Percentiles rank a stretch among this genome's conserved stretches.
phyloP scores from a whole-genome alignment of 2,888 invertebrate species.

The Leptinotarsa tumamoca region DNA sequence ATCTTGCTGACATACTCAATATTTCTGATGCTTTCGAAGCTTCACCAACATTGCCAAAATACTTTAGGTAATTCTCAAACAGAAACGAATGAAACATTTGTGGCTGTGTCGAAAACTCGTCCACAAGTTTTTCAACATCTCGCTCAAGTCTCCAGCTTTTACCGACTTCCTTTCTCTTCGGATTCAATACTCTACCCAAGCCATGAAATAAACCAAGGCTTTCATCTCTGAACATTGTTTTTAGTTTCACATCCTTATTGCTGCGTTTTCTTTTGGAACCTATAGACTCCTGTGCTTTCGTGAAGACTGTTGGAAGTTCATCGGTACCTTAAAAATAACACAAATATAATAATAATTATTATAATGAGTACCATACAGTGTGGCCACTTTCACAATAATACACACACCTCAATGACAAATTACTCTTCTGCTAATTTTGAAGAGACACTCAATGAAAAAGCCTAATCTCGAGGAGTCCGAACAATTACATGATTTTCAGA shows the following conservation, averaged over 20 bases:
- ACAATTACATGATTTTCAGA: too few relatives aligned
- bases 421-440: too few relatives aligned
- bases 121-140: constrained; percentile 75
- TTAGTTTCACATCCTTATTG: constrained; percentile 59
- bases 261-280: constrained; percentile 64
- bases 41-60: constrained; percentile 72
- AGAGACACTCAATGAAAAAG: too few relatives aligned
- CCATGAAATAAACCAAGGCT: constrained; percentile 80
- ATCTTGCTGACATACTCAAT: constrained; percentile 78
- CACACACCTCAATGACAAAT: too few relatives aligned
- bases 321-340: constrained; percentile 46
- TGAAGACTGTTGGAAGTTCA: constrained; percentile 47
- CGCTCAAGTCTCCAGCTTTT: constrained; percentile 70
- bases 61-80: constrained; percentile 77
- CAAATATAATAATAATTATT: neutral
- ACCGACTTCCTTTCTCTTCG: constrained; percentile 71
- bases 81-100: constrained; percentile 76
- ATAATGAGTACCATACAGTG: too few relatives aligned
- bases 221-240: constrained; percentile 75
- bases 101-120: constrained; percentile 77
- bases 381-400: too few relatives aligned
- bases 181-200: constrained; percentile 81
- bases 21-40: constrained; percentile 73
- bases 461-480: too few relatives aligned
- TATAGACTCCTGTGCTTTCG: constrained; percentile 54